phyloP scores from a whole-genome alignment of 2,888 invertebrate genomes.

The Ecliptopera silaceata region DNA sequence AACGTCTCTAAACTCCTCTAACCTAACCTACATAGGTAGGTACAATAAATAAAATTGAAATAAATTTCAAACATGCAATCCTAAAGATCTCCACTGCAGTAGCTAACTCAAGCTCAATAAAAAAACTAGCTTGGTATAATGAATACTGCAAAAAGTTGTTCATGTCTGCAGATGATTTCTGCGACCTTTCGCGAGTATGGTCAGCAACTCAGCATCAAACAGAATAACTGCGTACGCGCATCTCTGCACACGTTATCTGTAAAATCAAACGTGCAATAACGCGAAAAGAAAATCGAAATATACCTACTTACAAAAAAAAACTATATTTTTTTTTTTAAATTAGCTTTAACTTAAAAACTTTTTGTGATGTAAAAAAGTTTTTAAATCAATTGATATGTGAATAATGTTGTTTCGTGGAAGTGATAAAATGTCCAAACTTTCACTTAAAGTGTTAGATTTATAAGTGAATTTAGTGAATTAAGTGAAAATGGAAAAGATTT shows the following conservation, averaged over 20 bases:
- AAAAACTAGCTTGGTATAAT: constrained; percentile 26
- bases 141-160: constrained; percentile 43
- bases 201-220: constrained; percentile 37
- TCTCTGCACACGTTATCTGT: constrained; percentile 27
- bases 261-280: constrained; percentile 1
- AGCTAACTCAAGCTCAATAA: neutral
- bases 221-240: constrained; percentile 47
- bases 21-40: too few relatives aligned
- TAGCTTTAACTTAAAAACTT: too few relatives aligned
- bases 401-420: neutral
- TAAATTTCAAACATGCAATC: neutral
- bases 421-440: neutral
- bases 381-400: neutral
- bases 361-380: too few relatives aligned
- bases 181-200: constrained; percentile 43
- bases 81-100: neutral
- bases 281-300: neutral
- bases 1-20: too few relatives aligned
- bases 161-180: constrained; percentile 45
- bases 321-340: neutral
- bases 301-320: neutral
- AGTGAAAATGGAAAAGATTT: constrained; percentile 40
- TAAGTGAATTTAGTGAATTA: neutral
- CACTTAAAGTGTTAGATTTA: neutral
- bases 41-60: too few relatives aligned